These are phyloP conservation scores for Haliaeetus albicilla DNA, from an alignment of 2,797 vertebrate species.

Conservation along the genomic window DNA sequence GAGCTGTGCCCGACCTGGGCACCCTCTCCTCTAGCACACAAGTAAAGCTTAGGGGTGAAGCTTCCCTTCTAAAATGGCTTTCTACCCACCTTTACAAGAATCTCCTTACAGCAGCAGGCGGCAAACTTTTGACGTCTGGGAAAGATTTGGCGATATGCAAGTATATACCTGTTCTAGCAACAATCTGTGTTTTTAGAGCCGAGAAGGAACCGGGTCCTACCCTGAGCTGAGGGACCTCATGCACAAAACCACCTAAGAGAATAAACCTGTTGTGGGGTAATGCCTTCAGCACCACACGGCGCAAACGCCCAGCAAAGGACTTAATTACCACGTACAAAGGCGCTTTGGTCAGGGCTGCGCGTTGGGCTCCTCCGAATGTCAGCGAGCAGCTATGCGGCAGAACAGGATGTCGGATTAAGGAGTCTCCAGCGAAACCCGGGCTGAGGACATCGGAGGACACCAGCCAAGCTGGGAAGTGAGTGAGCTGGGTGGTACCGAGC, in stretches of 20 bases:
- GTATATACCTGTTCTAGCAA: neutral
- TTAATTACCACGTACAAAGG: neutral
- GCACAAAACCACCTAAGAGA: neutral
- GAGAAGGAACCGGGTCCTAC: neutral
- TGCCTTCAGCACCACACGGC: neutral
- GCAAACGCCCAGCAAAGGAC: neutral
- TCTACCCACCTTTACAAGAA: neutral
- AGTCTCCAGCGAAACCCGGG: neutral
- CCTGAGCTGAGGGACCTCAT: neutral
- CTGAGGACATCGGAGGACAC: neutral
- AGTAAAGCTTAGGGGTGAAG: neutral
- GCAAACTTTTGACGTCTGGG: neutral
- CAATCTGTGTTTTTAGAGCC: neutral
- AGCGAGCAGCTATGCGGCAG: slow-evolving; percentile 60
- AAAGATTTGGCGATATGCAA: neutral
- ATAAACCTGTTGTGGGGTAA: slow-evolving; percentile 13
- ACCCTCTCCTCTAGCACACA: neutral
- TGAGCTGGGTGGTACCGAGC: slow-evolving; percentile 9
- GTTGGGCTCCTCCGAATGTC: neutral
- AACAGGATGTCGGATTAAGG: slow-evolving; percentile 51
- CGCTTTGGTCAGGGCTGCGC: neutral
- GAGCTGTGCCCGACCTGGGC: neutral
- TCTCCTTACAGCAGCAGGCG: neutral
- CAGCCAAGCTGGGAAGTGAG: neutral
- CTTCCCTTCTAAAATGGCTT: neutral